phyloP scores from a whole-genome alignment of 2,113 vertebrate genomes.

The Ardeotis arabs region DNA sequence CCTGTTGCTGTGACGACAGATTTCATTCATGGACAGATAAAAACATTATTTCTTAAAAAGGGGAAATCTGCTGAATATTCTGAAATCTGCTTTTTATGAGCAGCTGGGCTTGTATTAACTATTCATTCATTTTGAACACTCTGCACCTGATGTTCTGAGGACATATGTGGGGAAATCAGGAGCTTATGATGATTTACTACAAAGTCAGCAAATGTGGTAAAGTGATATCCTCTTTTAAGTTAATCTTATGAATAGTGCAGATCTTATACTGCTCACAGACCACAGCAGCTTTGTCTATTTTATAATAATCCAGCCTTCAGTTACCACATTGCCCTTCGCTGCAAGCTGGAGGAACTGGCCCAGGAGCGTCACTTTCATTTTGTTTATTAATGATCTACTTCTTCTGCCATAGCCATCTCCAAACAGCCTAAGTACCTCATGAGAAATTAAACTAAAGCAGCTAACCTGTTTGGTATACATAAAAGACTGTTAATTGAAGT shows the following conservation, averaged over 20 bases:
- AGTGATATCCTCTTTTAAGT: background rate
- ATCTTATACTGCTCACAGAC: background rate
- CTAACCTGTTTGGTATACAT: background rate
- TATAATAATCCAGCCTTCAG: background rate
- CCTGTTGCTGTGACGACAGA: background rate
- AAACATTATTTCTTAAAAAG: background rate
- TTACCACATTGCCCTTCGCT: background rate
- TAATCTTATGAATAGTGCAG: background rate
- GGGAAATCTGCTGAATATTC: background rate
- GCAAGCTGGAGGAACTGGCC: background rate
- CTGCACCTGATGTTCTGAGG: background rate
- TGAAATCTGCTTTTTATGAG: background rate
- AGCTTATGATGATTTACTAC: background rate
- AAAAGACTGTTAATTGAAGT: background rate
- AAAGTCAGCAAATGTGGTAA: background rate
- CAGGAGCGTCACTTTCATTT: background rate
- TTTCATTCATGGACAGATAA: background rate
- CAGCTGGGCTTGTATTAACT: background rate
- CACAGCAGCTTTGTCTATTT: background rate
- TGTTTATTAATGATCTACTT: background rate
- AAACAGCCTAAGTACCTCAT: background rate
- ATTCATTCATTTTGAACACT: background rate
- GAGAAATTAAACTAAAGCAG: background rate
- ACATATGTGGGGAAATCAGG: background rate
- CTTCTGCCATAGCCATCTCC: background rate